Evolutionary conservation across 2,888 invertebrate genomes (phyloP).

Genomic region (Girardia tigrina): DNA sequence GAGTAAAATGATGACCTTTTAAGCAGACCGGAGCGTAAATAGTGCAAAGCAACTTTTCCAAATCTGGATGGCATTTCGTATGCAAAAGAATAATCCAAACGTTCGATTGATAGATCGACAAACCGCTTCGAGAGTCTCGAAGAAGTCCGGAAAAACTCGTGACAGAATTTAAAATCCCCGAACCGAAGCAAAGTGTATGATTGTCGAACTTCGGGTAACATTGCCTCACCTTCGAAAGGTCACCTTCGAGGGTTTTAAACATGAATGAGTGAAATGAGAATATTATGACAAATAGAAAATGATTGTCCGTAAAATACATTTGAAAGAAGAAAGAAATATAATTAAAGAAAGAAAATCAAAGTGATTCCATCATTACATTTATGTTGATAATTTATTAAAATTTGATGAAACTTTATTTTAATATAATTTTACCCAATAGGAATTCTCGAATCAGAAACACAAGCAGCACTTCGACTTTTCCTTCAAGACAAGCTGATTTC

Average conservation of each 20-base stretch:
- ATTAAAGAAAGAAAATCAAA: neutral
- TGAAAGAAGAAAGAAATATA: no score
- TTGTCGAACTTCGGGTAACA: neutral
- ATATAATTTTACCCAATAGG: no score
- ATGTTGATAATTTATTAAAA: neutral
- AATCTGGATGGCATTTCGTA: slow-evolving; percentile 28
- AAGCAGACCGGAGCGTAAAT: slow-evolving; percentile 90
- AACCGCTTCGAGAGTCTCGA: neutral
- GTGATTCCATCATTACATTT: neutral
- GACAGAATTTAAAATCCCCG: neutral
- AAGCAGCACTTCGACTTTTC: neutral
- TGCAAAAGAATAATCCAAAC: slow-evolving; percentile 29
- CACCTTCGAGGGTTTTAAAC: no score
- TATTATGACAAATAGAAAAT: no score
- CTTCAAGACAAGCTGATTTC: neutral
- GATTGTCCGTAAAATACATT: no score
- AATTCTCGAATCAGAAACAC: neutral
- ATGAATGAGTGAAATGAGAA: no score
- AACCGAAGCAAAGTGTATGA: neutral
- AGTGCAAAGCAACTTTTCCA: slow-evolving; percentile 64
- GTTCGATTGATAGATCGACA: slow-evolving; percentile 8
- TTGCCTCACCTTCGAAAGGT: no score
- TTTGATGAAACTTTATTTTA: neutral
- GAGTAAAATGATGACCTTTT: slow-evolving; percentile 67
- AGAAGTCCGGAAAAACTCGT: neutral